Conservation (phyloP, 2,888 invertebrate genomes). For the Plebejus melissa region DNA sequence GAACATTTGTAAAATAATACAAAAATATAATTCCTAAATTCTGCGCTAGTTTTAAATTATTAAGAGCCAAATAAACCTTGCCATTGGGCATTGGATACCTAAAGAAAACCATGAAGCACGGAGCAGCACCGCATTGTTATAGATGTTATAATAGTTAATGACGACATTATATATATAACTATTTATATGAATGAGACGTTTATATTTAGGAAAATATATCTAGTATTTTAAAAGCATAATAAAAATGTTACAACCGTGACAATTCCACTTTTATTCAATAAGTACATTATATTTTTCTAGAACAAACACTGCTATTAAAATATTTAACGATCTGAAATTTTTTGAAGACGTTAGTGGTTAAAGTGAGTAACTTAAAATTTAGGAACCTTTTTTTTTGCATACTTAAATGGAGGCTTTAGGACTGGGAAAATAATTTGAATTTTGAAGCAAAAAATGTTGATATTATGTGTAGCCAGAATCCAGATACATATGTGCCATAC, state of each 20-base stretch:
- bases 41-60: no score
- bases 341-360: not conserved
- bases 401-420: no score
- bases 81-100: not conserved
- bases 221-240: not conserved
- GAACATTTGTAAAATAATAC: no score
- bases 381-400: no score
- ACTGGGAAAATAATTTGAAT: no score
- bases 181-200: not conserved
- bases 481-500: no score
- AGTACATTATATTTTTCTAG: not conserved
- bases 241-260: conserved; percentile 7
- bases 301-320: not conserved
- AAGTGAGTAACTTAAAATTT: no score
- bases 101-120: not conserved
- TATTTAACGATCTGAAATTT: not conserved
- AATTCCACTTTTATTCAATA: not conserved
- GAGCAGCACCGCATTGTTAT: not conserved
- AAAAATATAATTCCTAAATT: no score
- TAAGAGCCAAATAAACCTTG: no score
- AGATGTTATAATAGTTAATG: not conserved
- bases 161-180: not conserved
- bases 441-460: no score
- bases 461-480: no score
- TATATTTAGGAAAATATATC: not conserved